phyloP scores from a whole-genome alignment of 92 coral and sea anemone species.

The Umimayanthus kanabou region DNA sequence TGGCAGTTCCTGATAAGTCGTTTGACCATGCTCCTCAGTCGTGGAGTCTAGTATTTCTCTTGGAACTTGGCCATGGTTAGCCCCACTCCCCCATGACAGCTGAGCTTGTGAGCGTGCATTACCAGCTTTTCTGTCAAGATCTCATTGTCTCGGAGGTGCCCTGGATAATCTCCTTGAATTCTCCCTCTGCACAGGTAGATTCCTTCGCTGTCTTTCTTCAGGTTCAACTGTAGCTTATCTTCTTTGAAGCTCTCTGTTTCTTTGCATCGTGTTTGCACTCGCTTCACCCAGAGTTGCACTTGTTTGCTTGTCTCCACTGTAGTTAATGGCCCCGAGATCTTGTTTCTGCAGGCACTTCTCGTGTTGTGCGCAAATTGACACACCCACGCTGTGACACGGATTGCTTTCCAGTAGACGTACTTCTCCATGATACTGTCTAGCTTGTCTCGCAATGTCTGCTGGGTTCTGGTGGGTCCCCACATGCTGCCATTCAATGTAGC shows the following conservation, averaged over 20 bases:
- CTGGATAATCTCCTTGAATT: constrained; percentile 31
- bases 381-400: too few relatives aligned
- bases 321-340: too few relatives aligned
- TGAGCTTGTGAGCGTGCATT: too few relatives aligned
- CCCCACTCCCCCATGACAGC: constrained; percentile 46
- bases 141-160: constrained; percentile 25
- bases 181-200: constrained; percentile 27
- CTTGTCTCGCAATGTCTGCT: too few relatives aligned
- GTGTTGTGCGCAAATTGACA: too few relatives aligned
- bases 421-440: too few relatives aligned
- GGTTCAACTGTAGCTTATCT: constrained; percentile 19
- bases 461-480: too few relatives aligned
- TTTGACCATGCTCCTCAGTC: constrained; percentile 28
- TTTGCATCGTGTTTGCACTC: constrained; percentile 29
- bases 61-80: constrained; percentile 50
- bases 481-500: too few relatives aligned
- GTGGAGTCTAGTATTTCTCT: constrained; percentile 42
- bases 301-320: too few relatives aligned
- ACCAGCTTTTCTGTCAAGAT: too few relatives aligned
- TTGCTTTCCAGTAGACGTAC: too few relatives aligned
- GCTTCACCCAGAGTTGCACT: constrained; percentile 43
- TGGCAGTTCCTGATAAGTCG: constrained; percentile 38
- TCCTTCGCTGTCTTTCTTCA: constrained; percentile 28
- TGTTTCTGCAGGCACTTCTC: too few relatives aligned
- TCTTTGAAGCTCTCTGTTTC: constrained; percentile 14